These are phyloP conservation scores for Brachyhypopomus gauderio DNA, from an alignment of 2,113 vertebrate genomes.

Conservation along the genomic window DNA sequence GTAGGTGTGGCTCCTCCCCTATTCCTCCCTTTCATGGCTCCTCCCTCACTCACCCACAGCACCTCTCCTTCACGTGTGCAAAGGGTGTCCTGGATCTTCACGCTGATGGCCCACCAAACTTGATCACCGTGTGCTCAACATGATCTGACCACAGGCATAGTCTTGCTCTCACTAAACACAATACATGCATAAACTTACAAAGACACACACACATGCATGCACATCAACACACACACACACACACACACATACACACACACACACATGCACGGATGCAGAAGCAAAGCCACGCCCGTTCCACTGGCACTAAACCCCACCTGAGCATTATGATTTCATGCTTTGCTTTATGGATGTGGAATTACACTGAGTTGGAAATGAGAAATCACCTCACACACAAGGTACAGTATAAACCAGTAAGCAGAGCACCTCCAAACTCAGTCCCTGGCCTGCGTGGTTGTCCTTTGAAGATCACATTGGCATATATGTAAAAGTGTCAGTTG, in stretches of 20 bases:
- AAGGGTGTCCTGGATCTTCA: constrained; percentile 52
- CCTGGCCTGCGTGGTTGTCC: not conserved
- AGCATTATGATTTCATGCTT: not conserved
- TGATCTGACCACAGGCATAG: constrained; percentile 15
- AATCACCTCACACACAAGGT: constrained; percentile 22
- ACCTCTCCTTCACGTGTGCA: constrained; percentile 67
- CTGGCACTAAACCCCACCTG: constrained; percentile 52
- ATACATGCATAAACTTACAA: not conserved
- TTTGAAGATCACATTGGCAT: not conserved
- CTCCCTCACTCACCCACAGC: constrained; percentile 56
- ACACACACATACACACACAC: not conserved
- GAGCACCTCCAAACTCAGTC: constrained; percentile 42
- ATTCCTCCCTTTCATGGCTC: not conserved
- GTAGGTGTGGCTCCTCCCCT: constrained; percentile 64
- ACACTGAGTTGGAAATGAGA: constrained; percentile 34
- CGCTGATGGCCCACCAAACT: constrained; percentile 51
- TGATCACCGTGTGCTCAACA: constrained; percentile 53
- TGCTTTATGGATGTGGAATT: constrained; percentile 38
- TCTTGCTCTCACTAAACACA: not conserved
- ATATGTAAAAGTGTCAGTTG: not conserved
- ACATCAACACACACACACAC: not conserved
- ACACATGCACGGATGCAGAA: constrained; percentile 6
- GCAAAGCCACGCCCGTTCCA: constrained; percentile 10
- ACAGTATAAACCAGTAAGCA: constrained; percentile 49
- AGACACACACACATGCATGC: not conserved